Base-by-base conservation (phyloP, 2,113 vertebrate species). In the Aramus guarauna region DNA sequence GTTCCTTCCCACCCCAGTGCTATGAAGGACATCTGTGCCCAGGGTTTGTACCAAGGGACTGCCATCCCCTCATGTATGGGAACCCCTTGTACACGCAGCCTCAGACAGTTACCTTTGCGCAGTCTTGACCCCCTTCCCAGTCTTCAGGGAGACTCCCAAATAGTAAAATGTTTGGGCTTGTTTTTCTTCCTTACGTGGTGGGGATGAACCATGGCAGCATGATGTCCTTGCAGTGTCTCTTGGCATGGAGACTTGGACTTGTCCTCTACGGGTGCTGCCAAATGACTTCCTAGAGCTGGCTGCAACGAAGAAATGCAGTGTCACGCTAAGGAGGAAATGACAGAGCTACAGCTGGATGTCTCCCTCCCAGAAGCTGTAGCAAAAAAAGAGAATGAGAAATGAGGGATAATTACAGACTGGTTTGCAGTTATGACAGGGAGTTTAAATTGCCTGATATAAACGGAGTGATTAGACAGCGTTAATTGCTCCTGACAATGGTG, bases 151-250 rank as follows among this genome's bases (percentile, higher is more conserved):
- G 21, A 11, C 6, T 5, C 11, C 6, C 13, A 41, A 39, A 39
- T 4, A 27, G 14, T 58, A 9, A 50, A 60, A 41, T 1, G 1
- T 5, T 41, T 60, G 20, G 37, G 9, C 36, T 75, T 60, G 27
- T 24, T 92, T 78, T 79, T 7, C 2, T 87, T 55, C 26, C 29
- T 41, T 7, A 4, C 7, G 2, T 30, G 22, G 19, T 26, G 18
- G 24, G 30, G 17, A 48, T 1, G 0, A 2, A 9, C 37, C 2
- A 0, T 13, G 36, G 64, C 41, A 63, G 41, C 55, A 39, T 8
- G 3, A 12, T 53, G 32, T 85, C 62, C 43, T 79, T 60, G 60
- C 37, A 26, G 12, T 15, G 53, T 56, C 21, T 8, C 47, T 72
- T 55, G 75, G 15, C 9, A 2, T 29, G n/a, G 48, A 80, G 53